Base-by-base conservation (phyloP, 2,888 invertebrate species). In the Antheraea assamensis region DNA sequence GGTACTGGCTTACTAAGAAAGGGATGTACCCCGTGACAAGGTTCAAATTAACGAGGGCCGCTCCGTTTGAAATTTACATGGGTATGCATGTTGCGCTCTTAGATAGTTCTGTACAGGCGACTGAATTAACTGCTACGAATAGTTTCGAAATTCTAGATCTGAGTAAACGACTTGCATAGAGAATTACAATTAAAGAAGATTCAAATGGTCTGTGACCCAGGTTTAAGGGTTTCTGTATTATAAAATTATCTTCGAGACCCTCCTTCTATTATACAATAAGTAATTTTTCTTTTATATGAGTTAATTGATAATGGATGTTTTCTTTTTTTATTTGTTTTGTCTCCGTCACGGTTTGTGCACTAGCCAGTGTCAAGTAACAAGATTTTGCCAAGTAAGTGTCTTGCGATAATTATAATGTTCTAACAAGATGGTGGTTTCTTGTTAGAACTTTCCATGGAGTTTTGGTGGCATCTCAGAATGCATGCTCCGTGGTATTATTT, bases 21-120 rank as follows among this genome's bases (percentile, higher is more conserved):
- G 92, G 93, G 92, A 90, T 90, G 92, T 91, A 83, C 92, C 86
- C 82, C 87, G 86, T 90, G 92, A 93, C 93, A 92, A 90, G 89
- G 79, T 85, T 86, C 88, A 88, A 91, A 93, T 93, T 93, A 93
- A 93, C 91, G 91, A 91, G 88, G 85, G 83, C 82, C 84, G 85
- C 87, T 87, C 82, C 79, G 81, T 85, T 88, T 80, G 85, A 87
- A 91, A 92, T 93, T 93, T 92, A 92, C 93, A 93, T 91, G 90
- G 90, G 90, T 91, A 91, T 92, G 92, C 91, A 92, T 92, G 91
- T 90, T 88, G 91, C 89, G 86, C 88, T 88, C 85, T 82, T 83
- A 89, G 88, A 88, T 90, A 89, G 83, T 83, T 81, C 81, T 84
- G 88, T 88, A 87, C 87, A 85, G 83, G 84, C 84, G 85, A 83